Base-by-base conservation (phyloP, 2,797 vertebrate species). In the Kryptolebias ocellatus region DNA sequence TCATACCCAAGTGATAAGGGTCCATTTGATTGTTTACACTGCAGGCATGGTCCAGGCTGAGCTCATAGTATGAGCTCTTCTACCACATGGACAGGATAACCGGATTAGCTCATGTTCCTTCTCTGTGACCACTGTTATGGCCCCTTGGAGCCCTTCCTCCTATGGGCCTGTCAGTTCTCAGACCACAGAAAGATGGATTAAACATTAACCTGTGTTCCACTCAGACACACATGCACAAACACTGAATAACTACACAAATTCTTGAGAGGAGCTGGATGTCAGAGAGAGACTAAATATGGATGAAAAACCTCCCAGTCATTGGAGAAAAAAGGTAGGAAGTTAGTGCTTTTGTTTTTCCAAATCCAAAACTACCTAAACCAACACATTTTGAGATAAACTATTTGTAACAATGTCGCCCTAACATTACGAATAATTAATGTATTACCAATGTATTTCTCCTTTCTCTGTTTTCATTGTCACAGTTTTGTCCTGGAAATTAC, bases 11-110 rank as follows among this genome's bases (percentile, higher is more conserved):
- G 54, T 58, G 91, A 91, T 92, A 92, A 90, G 78, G 53, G 56
- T 70, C 67, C 42, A 53, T 54, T 70, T 11, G 20, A 71, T 75
- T 91, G 88, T 92, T 91, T 90, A 84, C 87, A 78, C 68, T 83
- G 67, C 42, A 64, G 83, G 82, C 84, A 79, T 18, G 74, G 76
- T 75, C 54, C 53, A 73, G 51, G 34, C 68, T 46, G 64, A 80
- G 68, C 74, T 83, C 71, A 54, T 61, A 44, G 66, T 62, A 47
- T 15, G 56, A 72, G 52, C 79, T 83, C 74, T 66, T 79, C 72
- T 87, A 84, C 88, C 74, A 79, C 77, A 87, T 60, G 64, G 68
- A 64, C 73, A 69, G 74, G 64, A 61, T 79, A 39, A 77, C 83
- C 83, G 80, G 62, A 85, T 87, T 85, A 58, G 75, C 67, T 84